phyloP scores from a whole-genome alignment of 2,888 invertebrate species.

The Drosophila mimica region DNA sequence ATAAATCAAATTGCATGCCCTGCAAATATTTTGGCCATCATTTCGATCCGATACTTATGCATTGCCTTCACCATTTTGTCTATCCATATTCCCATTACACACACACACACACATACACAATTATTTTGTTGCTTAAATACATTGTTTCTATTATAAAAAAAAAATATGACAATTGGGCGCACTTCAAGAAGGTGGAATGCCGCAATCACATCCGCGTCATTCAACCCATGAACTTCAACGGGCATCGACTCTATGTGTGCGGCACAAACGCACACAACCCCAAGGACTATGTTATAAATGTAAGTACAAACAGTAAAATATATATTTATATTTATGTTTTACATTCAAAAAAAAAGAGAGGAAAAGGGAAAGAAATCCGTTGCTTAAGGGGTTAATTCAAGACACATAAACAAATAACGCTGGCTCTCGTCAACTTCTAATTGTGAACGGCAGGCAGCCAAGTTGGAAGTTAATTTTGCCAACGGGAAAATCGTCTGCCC shows the following conservation, averaged over 20 bases:
- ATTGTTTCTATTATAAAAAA: slow-evolving; percentile 40
- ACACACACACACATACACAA: slow-evolving; percentile 33
- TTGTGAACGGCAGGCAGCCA: slow-evolving; percentile 67
- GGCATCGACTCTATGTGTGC: slow-evolving; percentile 94
- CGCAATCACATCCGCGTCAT: slow-evolving; percentile 97
- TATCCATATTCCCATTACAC: slow-evolving; percentile 27
- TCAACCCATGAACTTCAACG: slow-evolving; percentile 94
- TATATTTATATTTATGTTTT: slow-evolving; percentile 4
- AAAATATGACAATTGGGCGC: slow-evolving; percentile 70
- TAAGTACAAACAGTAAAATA: slow-evolving; percentile 87
- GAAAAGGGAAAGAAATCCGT: neutral
- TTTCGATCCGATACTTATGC: slow-evolving; percentile 55
- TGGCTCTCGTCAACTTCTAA: slow-evolving; percentile 55
- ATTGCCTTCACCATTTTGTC: slow-evolving; percentile 49
- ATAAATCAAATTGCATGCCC: slow-evolving; percentile 8
- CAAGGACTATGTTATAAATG: slow-evolving; percentile 97
- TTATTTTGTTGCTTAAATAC: slow-evolving; percentile 55
- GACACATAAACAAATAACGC: slow-evolving; percentile 1
- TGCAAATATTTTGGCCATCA: slow-evolving; percentile 46
- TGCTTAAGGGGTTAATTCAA: slow-evolving; percentile 2
- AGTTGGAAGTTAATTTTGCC: slow-evolving; percentile 62
- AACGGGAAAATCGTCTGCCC: slow-evolving; percentile 26
- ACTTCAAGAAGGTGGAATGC: slow-evolving; percentile 94
- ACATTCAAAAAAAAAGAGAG: neutral
- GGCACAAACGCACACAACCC: slow-evolving; percentile 98